Evolutionary conservation across 2,113 vertebrate genomes (phyloP).

Genomic region (Rhynchomys soricoides): DNA sequence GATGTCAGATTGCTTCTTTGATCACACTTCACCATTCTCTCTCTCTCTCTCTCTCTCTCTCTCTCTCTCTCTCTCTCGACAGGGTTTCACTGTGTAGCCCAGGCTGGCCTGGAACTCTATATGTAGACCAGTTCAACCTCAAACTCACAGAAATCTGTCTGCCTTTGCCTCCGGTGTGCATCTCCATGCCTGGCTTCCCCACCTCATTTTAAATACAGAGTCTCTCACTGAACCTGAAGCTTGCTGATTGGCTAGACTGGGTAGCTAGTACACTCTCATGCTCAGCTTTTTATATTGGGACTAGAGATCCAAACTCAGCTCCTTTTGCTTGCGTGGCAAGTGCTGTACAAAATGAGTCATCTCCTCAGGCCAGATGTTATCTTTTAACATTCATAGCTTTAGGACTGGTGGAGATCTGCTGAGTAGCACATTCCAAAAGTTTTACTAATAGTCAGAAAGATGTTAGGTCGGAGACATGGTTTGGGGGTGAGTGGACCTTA

Average conservation of each 20-base stretch:
- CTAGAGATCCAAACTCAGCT: background rate
- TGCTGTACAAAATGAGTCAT: background rate
- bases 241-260: background rate
- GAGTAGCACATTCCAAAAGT: background rate
- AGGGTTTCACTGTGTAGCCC: background rate
- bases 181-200: background rate
- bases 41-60: background rate
- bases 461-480: background rate
- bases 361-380: background rate
- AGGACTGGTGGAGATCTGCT: background rate
- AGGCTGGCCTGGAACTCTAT: background rate
- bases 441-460: background rate
- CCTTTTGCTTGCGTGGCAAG: background rate
- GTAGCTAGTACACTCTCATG: background rate
- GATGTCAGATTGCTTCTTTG: background rate
- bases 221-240: background rate
- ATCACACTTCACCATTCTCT: background rate
- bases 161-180: background rate
- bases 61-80: background rate
- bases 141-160: background rate
- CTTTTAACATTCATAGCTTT: background rate
- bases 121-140: background rate
- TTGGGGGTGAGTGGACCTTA: background rate
- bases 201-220: background rate
- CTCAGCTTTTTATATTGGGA: background rate